Percentiles rank a stretch among this genome's conserved stretches.
Conservation (phyloP, 2,113 vertebrate genomes). For the Sphyrna mokarran region DNA sequence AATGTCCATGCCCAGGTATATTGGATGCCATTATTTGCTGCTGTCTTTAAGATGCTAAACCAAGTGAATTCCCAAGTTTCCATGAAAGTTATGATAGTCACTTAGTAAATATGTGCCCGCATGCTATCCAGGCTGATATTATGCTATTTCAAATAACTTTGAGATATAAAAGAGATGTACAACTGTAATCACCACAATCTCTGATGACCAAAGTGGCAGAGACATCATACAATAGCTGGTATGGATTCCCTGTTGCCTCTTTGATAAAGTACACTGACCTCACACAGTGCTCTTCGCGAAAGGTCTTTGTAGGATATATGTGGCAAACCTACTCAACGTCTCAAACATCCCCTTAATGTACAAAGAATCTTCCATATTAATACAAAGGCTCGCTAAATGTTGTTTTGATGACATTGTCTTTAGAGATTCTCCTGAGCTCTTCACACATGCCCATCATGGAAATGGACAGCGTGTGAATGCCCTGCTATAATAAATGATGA, state of each 20-base stretch:
- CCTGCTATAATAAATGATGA: neutral
- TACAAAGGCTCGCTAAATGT: neutral
- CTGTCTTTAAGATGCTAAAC: neutral
- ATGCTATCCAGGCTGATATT: neutral
- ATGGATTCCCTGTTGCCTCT: neutral
- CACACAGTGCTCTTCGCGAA: neutral
- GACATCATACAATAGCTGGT: neutral
- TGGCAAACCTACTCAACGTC: neutral
- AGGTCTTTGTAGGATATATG: neutral
- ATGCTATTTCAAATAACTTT: no score
- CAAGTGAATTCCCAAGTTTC: neutral
- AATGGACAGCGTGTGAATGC: neutral
- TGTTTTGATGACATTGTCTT: neutral
- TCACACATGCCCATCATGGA: neutral
- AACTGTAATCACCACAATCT: neutral
- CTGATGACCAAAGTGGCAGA: neutral
- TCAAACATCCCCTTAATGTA: neutral
- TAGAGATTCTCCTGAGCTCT: neutral
- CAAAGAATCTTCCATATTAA: neutral
- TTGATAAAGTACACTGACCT: neutral
- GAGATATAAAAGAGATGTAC: neutral
- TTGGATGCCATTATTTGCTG: neutral
- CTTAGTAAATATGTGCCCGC: neutral
- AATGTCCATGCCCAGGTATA: neutral
- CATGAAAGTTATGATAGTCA: neutral